Evolutionary conservation across 1,140 invertebrate genomes (phyloP), one percentile per base, ranked within the genome.

Genomic region (Pristionchus pacificus): DNA sequence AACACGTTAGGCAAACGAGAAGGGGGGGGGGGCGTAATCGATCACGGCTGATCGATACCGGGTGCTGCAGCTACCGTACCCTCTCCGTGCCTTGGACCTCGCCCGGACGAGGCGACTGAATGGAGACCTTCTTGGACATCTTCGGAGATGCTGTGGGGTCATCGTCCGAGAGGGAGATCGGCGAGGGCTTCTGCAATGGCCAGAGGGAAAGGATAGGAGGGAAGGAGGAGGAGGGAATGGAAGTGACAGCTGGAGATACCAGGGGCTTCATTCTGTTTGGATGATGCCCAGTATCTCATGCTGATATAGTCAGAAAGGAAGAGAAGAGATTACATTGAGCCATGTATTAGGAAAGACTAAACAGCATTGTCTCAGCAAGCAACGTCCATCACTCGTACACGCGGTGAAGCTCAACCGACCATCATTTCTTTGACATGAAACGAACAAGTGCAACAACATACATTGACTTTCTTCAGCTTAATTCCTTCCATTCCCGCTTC

Each of bases 91-190:
- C 19, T 19, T 49, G 6, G 38, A 49, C 38, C 38, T 49, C 38
- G 6, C 38, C 38, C 6, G 38, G 38, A 10, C 38, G 6, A 29
- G 61, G 10, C 10, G 30, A 27, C 30, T 30, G 14, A 29, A 63
- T 63, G 25, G 25, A 30, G 30, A 63, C 61, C 19, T 2, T 38
- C 24, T 58, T 59, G 31, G 33, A 58, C 27, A 28, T 60, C 66
- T 58, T 68, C 33, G 66, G 66, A 68, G 55, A 55, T 58, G 33
- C 38, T n/a, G n/a, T n/a, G n/a, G n/a, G n/a, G n/a, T n/a, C n/a
- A n/a, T 19, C 19, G 38, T 49, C 38, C n/a, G n/a, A n/a, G n/a
- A n/a, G n/a, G n/a, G n/a, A n/a, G n/a, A n/a, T n/a, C n/a, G n/a
- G n/a, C n/a, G n/a, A n/a, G 38, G 38, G 19, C 38, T 49, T 49